Conservation (phyloP, 30 jellyfish, hydroid and myxozoan species). For the Turritopsis dohrnii region DNA sequence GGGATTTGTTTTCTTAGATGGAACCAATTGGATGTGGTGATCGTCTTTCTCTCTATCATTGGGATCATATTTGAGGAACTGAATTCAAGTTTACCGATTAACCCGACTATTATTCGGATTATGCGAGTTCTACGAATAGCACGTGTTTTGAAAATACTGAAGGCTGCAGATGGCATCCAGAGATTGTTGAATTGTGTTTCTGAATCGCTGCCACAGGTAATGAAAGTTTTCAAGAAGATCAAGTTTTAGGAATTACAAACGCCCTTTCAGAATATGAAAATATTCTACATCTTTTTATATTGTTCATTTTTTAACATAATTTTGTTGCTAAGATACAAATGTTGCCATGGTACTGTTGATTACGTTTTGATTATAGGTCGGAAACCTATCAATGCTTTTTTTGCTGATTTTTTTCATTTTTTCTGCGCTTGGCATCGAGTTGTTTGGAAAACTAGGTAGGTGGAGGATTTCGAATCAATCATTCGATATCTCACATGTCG, state of each 20-base stretch:
- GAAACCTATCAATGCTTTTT: conserved; percentile 89
- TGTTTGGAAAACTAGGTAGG: conserved; percentile 82
- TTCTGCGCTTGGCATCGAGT: conserved; percentile 93
- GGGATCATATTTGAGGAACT: conserved; percentile 85
- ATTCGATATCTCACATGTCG: no score
- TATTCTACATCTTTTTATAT: no score
- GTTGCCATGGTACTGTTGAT: neutral
- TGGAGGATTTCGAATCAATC: no score
- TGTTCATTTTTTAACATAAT: no score
- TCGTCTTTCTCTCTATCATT: conserved; percentile 72
- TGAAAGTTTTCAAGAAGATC: no score
- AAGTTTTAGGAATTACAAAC: no score
- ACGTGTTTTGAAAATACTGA: conserved; percentile 80
- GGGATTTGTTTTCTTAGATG: conserved; percentile 42
- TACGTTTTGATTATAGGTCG: conserved; percentile 57
- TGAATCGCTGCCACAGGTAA: conserved; percentile 94
- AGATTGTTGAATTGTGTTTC: conserved; percentile 84
- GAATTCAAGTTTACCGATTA: conserved; percentile 88
- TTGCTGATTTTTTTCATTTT: conserved; percentile 76
- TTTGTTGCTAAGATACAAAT: neutral
- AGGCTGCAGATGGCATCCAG: conserved; percentile 95
- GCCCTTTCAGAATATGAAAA: no score
- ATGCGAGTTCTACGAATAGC: conserved; percentile 92
- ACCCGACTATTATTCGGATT: conserved; percentile 88
- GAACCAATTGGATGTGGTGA: conserved; percentile 86